A percentile compares a stretch with the other conserved stretches of the same genome.
Conservation (phyloP, 2,797 vertebrate species). For the Takifugu rubripes region DNA sequence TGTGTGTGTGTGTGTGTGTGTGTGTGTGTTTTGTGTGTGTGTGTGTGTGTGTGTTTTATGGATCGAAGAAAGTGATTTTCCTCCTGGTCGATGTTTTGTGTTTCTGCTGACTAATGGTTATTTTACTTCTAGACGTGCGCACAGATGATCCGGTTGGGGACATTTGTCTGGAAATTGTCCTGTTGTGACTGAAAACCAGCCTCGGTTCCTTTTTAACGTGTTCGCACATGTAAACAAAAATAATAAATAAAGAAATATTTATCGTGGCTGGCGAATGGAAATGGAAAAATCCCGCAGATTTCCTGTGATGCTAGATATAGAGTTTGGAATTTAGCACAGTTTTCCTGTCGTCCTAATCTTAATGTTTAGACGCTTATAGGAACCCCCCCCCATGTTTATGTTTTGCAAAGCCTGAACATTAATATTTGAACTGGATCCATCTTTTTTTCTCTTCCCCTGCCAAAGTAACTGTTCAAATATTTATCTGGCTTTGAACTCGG, state of each 20-base stretch:
- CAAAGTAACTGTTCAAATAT: slow-evolving; percentile 48
- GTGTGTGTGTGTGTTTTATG: background rate
- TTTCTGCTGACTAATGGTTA: background rate
- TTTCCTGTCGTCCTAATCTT: slow-evolving; percentile 8
- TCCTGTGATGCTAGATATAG: no score
- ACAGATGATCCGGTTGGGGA: background rate
- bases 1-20: no score
- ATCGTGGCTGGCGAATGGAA: no score
- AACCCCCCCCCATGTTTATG: slow-evolving; percentile 36
- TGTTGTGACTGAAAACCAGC: background rate
- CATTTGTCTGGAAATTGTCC: slow-evolving; percentile 11
- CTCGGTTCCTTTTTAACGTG: no score
- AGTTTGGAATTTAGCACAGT: background rate
- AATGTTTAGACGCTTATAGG: slow-evolving; percentile 1
- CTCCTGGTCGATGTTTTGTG: background rate
- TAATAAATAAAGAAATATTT: no score
- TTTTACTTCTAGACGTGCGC: background rate
- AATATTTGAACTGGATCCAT: slow-evolving; percentile 60
- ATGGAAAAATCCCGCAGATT: no score
- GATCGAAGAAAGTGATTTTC: background rate
- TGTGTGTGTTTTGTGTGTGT: no score
- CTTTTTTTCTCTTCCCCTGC: slow-evolving; percentile 29
- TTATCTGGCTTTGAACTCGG: slow-evolving; percentile 39
- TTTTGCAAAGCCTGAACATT: slow-evolving; percentile 46
- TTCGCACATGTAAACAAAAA: no score